Evolutionary conservation across 1,140 invertebrate species (phyloP).

Genomic region (Drosophila sp.): DNA sequence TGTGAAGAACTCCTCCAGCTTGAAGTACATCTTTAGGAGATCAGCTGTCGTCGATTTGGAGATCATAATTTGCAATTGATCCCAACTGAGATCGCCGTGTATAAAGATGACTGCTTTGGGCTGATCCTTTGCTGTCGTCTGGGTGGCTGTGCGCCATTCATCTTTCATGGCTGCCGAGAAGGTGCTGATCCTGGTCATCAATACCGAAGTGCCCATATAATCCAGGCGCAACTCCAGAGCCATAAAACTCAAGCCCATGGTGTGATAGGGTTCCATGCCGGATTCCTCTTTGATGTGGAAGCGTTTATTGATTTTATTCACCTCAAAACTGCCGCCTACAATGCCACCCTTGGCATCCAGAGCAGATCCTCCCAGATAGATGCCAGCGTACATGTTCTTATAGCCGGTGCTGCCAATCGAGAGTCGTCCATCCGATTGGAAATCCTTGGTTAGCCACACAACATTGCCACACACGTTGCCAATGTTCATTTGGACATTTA

Average conservation of each 20-base stretch:
- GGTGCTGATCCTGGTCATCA: constrained; percentile 94
- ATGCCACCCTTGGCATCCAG: constrained; percentile 98
- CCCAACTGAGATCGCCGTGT: constrained; percentile 96
- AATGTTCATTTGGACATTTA: constrained; percentile 99
- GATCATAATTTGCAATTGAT: constrained; percentile 95
- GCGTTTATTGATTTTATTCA: constrained; percentile 94
- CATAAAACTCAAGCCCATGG: constrained; percentile 91
- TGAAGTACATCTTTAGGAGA: constrained; percentile 97
- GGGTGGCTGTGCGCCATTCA: constrained; percentile 88
- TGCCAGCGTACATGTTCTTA: constrained; percentile 95
- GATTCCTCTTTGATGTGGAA: constrained; percentile 95
- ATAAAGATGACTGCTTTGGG: constrained; percentile 92
- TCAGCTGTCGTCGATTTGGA: constrained; percentile 98
- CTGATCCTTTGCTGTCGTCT: constrained; percentile 66
- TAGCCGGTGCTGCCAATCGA: constrained; percentile 97
- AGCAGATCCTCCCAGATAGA: constrained; percentile 94
- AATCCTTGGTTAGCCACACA: constrained; percentile 94
- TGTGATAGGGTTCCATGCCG: constrained; percentile 94
- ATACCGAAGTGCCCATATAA: constrained; percentile 97
- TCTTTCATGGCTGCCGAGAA: constrained; percentile 91
- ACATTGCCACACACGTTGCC: constrained; percentile 99
- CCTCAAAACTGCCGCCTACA: constrained; percentile 96
- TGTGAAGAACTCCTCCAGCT: constrained; percentile 98
- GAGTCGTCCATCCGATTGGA: constrained; percentile 94
- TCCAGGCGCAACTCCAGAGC: constrained; percentile 95